Conservation (phyloP, 1,140 invertebrate genomes). For the Drosophila oshimai region DNA sequence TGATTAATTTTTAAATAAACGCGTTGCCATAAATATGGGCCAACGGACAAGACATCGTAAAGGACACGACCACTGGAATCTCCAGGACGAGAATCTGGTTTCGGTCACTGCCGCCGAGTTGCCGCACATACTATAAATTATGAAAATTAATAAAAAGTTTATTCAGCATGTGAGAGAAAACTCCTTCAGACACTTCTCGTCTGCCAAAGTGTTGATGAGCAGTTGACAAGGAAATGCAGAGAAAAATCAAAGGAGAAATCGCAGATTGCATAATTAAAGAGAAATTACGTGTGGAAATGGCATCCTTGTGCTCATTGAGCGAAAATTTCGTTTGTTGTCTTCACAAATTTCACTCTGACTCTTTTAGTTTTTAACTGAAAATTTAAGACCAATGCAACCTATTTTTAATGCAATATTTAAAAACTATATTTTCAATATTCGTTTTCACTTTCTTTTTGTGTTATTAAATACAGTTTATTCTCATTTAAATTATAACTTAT, state of each 20-base stretch:
- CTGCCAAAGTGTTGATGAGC: constrained; percentile 60
- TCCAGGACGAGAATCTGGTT: constrained; percentile 30
- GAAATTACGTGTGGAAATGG: constrained; percentile 51
- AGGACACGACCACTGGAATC: constrained; percentile 21
- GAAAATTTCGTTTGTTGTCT: too few relatives aligned
- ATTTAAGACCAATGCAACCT: too few relatives aligned
- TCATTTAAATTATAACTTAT: too few relatives aligned
- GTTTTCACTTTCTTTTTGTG: too few relatives aligned
- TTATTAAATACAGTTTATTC: too few relatives aligned
- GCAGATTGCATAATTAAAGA: constrained; percentile 66
- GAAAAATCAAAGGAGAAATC: constrained; percentile 35
- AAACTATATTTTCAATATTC: too few relatives aligned
- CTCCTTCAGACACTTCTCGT: constrained; percentile 24
- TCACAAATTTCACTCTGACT: too few relatives aligned
- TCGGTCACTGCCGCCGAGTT: constrained; percentile 25
- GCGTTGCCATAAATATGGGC: constrained; percentile 61
- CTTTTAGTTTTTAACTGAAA: too few relatives aligned
- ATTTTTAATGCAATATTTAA: too few relatives aligned
- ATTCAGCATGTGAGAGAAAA: constrained; percentile 26
- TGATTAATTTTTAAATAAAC: constrained; percentile 81
- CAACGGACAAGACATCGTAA: constrained; percentile 43
- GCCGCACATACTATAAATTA: constrained; percentile 70
- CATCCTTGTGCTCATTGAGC: constrained; percentile 22
- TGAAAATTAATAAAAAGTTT: constrained; percentile 81
- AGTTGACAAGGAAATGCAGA: constrained; percentile 56